Evolutionary conservation across 2,888 invertebrate genomes (phyloP), one percentile per base, ranked within the genome.

Genomic region (Melanargia galathea): DNA sequence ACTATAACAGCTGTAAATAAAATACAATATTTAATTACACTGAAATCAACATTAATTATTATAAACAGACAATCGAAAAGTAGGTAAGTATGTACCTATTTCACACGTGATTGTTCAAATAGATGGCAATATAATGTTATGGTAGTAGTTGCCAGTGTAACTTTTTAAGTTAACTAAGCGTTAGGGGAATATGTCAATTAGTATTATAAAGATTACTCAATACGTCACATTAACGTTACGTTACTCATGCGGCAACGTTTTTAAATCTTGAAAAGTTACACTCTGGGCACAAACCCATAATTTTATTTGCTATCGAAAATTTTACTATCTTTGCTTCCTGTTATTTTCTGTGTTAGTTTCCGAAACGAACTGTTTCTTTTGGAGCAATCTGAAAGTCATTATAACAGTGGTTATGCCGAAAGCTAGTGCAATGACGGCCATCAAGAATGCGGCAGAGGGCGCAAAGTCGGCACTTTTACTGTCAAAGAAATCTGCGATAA

Each of bases 301-400:
- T 7, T 6, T 30, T 7, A 30, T 30, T 3, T 30, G 8, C 8
- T 7, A 30, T 30, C 8, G 6, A 30, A 30, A 5, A 5, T 22
- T n/a, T 51, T 73, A 76, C 74, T 88, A 89, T 81, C 87, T 87
- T 46, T 75, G 77, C 73, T 90, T 87, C 62, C 84, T 79, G 59
- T 78, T 80, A 24, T 75, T 81, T 67, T 86, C 85, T 78, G 87
- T 82, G 60, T 83, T 79, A 7, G 71, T 60, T 57, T 77, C 74
- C 11, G 66, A 64, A 13, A 65, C 60, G 6, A 35, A 33, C 16
- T 74, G 71, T 30, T 74, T 78, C 64, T 77, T 83, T 66, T 76
- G 80, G 30, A 86, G 78, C 55, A 87, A 75, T 63, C 86, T 80
- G 60, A 88, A 66, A 1, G 90, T 86, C 83, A 87, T 85, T 56